Conservation (phyloP, 1,140 invertebrate genomes). For the Ganaspis sp. region DNA sequence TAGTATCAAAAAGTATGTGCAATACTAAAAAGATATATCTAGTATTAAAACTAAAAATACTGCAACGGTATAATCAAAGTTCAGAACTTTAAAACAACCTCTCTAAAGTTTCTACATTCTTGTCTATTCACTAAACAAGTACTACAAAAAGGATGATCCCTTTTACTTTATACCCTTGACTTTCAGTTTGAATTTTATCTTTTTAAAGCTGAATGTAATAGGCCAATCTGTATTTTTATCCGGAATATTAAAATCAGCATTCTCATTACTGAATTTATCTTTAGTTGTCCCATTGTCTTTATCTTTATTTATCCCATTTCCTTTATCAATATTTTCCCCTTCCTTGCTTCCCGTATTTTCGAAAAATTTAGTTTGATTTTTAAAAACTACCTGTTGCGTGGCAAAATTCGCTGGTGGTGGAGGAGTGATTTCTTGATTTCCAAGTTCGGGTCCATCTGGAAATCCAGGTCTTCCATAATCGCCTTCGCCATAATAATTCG, state of each 20-base stretch:
- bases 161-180: background rate
- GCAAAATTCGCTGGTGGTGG: background rate
- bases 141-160: background rate
- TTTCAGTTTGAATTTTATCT: background rate
- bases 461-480: constrained; percentile 11
- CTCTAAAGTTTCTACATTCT: no score
- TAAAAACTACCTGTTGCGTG: background rate
- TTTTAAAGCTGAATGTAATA: background rate
- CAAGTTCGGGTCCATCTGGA: background rate
- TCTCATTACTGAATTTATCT: background rate
- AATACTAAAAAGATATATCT: no score
- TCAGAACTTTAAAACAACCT: background rate
- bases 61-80: background rate
- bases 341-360: background rate
- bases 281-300: background rate
- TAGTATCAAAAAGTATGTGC: no score
- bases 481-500: background rate
- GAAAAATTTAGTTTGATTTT: background rate
- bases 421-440: background rate
- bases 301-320: background rate
- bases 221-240: background rate
- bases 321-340: background rate
- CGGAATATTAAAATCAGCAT: background rate
- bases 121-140: background rate
- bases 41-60: no score